These are phyloP conservation scores for Lathronympha strigana DNA, from an alignment of 2,888 invertebrate genomes.

Conservation along the genomic window DNA sequence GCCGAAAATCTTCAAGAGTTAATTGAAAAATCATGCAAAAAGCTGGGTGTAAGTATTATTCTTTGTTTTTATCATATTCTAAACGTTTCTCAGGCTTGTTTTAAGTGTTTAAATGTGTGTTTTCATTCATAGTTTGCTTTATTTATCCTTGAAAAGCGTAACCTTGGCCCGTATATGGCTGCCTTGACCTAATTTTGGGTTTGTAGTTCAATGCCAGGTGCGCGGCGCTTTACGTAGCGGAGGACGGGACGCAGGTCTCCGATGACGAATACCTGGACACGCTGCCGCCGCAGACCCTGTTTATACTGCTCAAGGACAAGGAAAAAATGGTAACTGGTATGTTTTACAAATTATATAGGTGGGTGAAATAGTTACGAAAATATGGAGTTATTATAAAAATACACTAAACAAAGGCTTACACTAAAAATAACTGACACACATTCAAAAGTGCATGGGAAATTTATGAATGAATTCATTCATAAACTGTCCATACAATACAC, in stretches of 20 bases:
- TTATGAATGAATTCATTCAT: no score
- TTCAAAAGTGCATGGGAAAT: no score
- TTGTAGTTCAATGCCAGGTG: conserved; percentile 79
- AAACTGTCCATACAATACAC: no score
- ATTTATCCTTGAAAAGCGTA: conserved; percentile 54
- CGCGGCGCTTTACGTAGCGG: conserved; percentile 81
- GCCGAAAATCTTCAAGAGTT: conserved; percentile 87
- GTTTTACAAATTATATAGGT: conserved; percentile 47
- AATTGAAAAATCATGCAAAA: conserved; percentile 87
- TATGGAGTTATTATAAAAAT: no score
- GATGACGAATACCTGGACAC: conserved; percentile 91
- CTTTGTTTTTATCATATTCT: conserved; percentile 31
- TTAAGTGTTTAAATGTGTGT: conserved; percentile 35
- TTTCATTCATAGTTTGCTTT: conserved; percentile 52
- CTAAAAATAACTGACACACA: no score
- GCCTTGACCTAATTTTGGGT: conserved; percentile 66
- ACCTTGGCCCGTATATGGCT: conserved; percentile 67
- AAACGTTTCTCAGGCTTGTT: not conserved
- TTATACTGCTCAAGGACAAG: conserved; percentile 83
- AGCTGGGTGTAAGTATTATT: conserved; percentile 83
- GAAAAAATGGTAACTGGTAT: conserved; percentile 85
- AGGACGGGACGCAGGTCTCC: conserved; percentile 88
- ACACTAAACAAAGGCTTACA: no score
- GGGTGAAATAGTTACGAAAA: no score
- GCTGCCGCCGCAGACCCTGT: conserved; percentile 89